These are phyloP conservation scores for Malacoctenus gilli DNA, from an alignment of 2,797 vertebrate genomes.

Conservation along the genomic window DNA sequence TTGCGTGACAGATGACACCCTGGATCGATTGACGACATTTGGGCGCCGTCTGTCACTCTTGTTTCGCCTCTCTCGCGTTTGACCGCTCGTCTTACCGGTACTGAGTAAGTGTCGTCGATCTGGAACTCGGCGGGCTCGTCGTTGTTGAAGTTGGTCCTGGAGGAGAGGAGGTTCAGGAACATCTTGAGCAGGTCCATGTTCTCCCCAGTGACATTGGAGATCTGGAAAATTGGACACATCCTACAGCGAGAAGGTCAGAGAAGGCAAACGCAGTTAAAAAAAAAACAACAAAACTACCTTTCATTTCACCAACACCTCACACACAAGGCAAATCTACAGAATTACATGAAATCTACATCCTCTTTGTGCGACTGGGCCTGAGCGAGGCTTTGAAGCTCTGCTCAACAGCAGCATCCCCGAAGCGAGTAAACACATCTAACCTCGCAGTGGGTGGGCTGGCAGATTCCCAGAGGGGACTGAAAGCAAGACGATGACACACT, in stretches of 20 bases:
- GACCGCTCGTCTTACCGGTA: slow-evolving; percentile 81
- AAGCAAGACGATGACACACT: background rate
- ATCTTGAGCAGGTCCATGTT: slow-evolving; percentile 97
- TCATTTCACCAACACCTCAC: no score
- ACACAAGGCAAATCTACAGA: no score
- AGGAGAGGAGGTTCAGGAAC: slow-evolving; percentile 96
- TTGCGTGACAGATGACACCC: no score
- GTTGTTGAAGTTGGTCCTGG: slow-evolving; percentile 90
- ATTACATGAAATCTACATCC: background rate
- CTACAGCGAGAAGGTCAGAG: slow-evolving; percentile 49
- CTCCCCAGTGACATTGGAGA: slow-evolving; percentile 96
- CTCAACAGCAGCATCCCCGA: background rate
- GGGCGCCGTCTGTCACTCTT: no score
- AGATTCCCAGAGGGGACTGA: background rate
- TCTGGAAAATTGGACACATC: slow-evolving; percentile 99
- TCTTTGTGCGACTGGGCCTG: background rate
- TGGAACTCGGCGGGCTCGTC: slow-evolving; percentile 98
- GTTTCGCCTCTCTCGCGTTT: background rate
- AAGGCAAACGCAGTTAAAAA: no score
- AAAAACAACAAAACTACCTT: background rate
- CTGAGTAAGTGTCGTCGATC: slow-evolving; percentile 98
- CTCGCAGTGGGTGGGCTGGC: background rate
- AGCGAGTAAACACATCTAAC: background rate
- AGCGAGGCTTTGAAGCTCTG: background rate
- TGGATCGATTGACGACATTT: no score